These are phyloP conservation scores for Melangyna quadrimaculata DNA, from an alignment of 2,888 invertebrate genomes.

Conservation along the genomic window DNA sequence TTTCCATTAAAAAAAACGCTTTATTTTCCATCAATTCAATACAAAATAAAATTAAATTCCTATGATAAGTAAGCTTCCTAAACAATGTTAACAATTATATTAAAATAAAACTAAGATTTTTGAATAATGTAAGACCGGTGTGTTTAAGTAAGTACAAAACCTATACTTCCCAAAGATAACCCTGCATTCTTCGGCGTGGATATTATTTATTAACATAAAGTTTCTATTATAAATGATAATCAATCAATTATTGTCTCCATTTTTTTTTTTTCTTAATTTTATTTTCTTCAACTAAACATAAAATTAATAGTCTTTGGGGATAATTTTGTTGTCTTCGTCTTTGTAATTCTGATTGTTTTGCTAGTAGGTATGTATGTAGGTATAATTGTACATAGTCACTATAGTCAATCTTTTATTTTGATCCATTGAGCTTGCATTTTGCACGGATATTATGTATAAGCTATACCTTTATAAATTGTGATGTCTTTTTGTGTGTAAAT, in stretches of 20 bases:
- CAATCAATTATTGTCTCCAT: constrained; percentile 14
- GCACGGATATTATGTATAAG: background rate
- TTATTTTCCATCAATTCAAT: too few relatives aligned
- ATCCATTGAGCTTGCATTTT: background rate
- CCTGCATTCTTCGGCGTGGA: background rate
- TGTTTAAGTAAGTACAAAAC: background rate
- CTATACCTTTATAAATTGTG: background rate
- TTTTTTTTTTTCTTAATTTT: background rate
- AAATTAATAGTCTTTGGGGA: constrained; percentile 3
- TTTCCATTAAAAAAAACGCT: too few relatives aligned
- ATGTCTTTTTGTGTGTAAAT: background rate
- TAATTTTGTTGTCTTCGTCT: background rate
- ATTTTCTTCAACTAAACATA: background rate
- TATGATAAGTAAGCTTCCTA: too few relatives aligned
- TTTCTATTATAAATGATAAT: background rate
- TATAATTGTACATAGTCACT: background rate
- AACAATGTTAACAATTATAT: too few relatives aligned
- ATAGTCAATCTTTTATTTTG: background rate
- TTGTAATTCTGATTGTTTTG: background rate
- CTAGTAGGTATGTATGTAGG: background rate
- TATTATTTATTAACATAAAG: background rate
- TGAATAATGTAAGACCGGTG: background rate
- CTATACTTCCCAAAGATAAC: background rate
- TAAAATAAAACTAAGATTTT: too few relatives aligned
- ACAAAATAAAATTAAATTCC: too few relatives aligned